Conservation (phyloP, 2,797 vertebrate genomes). For the Xenops minutus region DNA sequence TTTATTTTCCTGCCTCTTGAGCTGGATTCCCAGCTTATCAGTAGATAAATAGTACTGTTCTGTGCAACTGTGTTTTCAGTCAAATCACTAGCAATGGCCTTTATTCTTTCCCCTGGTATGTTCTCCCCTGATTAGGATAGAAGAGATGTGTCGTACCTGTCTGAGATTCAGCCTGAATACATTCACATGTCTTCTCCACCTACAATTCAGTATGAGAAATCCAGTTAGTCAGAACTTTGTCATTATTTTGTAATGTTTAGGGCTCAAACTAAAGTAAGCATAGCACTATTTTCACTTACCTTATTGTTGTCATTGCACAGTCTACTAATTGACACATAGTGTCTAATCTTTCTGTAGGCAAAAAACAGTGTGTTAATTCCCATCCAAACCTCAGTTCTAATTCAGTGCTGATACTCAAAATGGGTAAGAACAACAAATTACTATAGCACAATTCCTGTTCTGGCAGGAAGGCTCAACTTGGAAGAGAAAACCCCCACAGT, state of each 20-base stretch:
- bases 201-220: constrained; percentile 62
- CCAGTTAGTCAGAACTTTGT: constrained; percentile 34
- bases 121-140: not conserved
- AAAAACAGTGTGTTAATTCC: constrained; percentile 64
- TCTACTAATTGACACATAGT: constrained; percentile 99
- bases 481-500: not conserved
- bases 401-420: not conserved
- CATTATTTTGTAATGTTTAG: not conserved
- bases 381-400: not conserved
- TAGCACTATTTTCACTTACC: constrained; percentile 76
- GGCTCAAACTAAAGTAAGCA: not conserved
- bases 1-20: not conserved
- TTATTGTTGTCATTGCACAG: constrained; percentile 94
- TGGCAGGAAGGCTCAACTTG: not conserved
- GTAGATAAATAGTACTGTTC: not conserved
- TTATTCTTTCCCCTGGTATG: not conserved
- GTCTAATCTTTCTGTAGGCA: constrained; percentile 94
- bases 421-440: not conserved
- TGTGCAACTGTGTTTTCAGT: not conserved
- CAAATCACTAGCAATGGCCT: not conserved
- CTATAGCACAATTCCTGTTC: not conserved
- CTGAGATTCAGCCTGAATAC: constrained; percentile 90
- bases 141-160: constrained; percentile 81
- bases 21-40: not conserved
- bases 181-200: constrained; percentile 88